phyloP scores from a whole-genome alignment of 2,797 vertebrate genomes.

The Sitta carolinensis region DNA sequence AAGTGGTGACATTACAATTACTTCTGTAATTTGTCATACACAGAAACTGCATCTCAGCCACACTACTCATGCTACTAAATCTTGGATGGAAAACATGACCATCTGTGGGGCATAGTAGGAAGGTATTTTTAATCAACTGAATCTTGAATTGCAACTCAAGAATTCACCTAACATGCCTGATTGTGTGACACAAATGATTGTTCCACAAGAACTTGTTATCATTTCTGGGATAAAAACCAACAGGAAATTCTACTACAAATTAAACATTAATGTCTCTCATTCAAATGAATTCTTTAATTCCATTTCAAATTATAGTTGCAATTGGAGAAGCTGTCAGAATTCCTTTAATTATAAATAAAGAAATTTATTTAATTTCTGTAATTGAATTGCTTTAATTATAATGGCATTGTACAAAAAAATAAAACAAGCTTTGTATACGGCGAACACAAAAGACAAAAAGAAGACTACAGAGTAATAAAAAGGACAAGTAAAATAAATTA shows the following conservation, averaged over 20 bases:
- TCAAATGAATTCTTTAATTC: background rate
- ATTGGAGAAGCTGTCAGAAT: background rate
- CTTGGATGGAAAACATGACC: background rate
- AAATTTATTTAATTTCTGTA: background rate
- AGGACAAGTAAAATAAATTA: background rate
- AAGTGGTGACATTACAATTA: background rate
- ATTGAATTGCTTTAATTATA: slow-evolving; percentile 17
- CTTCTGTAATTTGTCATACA: background rate
- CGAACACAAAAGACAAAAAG: background rate
- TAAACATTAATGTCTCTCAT: background rate
- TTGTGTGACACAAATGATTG: background rate
- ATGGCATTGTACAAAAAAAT: background rate
- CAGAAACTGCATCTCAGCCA: background rate
- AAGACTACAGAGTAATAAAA: background rate
- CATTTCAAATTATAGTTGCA: background rate
- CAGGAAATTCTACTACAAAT: background rate
- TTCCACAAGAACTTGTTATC: background rate
- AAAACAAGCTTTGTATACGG: background rate
- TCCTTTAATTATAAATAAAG: slow-evolving; percentile 1
- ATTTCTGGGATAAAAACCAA: background rate
- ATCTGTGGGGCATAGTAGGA: background rate
- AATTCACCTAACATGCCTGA: background rate
- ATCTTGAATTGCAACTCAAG: background rate
- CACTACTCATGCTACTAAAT: background rate
- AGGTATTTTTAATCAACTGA: background rate